A percentile compares a stretch with the other conserved stretches of the same genome.
phyloP scores from a whole-genome alignment of 2,888 invertebrate genomes.

The Drosophila siamana region DNA sequence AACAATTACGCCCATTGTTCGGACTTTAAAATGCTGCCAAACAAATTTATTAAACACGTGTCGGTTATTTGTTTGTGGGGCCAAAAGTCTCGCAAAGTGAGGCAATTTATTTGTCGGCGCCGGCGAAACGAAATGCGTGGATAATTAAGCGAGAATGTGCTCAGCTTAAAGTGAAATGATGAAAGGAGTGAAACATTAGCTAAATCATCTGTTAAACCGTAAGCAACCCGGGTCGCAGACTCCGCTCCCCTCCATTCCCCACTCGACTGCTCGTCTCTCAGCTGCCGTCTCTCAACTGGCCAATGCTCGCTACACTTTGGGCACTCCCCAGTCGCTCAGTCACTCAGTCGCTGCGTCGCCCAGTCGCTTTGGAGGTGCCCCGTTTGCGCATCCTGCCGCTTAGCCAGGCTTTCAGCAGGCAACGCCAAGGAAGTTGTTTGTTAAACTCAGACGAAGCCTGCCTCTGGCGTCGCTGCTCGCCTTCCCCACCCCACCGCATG shows the following conservation, averaged over 20 bases:
- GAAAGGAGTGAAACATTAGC: conserved; percentile 65
- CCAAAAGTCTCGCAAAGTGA: conserved; percentile 6
- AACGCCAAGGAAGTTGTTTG: conserved; percentile 69
- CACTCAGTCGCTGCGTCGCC: neutral
- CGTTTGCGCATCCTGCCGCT: conserved; percentile 60
- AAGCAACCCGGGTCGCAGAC: conserved; percentile 24
- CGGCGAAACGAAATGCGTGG: conserved; percentile 30
- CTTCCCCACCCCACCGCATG: neutral
- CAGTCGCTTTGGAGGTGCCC: conserved; percentile 39
- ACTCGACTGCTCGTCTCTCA: neutral
- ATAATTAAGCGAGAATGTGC: conserved; percentile 65
- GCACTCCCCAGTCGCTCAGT: conserved; percentile 40
- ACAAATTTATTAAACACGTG: conserved; percentile 65
- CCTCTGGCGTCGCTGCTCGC: conserved; percentile 21
- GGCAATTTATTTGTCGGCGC: conserved; percentile 35
- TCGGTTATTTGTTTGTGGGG: conserved; percentile 49
- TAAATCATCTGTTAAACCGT: conserved; percentile 66
- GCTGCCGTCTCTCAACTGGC: conserved; percentile 15
- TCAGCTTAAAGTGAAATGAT: conserved; percentile 51
- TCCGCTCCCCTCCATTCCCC: neutral
- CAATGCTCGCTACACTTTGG: conserved; percentile 31
- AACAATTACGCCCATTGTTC: conserved; percentile 49
- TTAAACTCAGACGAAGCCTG: conserved; percentile 57
- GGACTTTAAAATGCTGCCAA: conserved; percentile 3
- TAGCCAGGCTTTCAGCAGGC: conserved; percentile 50